Evolutionary conservation across 1,140 invertebrate genomes (phyloP).

Genomic region (Drosophila kurseongensis): DNA sequence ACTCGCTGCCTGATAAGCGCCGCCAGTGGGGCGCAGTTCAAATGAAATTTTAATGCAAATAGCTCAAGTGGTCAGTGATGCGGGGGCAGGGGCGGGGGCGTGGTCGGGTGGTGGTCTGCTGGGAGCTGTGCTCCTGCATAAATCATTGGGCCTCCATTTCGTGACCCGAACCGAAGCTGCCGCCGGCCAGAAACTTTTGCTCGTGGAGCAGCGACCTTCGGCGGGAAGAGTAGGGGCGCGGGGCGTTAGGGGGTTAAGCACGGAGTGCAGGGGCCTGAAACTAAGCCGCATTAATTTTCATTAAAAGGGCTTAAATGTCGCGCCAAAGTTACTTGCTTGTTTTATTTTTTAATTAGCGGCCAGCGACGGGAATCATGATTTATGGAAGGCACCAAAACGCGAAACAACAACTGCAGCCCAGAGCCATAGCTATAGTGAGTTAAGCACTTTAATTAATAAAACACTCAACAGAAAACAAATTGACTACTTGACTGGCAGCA

Average conservation of each 20-base stretch:
- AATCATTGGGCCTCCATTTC: slow-evolving; percentile 63
- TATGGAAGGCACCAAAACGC: slow-evolving; percentile 59
- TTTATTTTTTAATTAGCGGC: slow-evolving; percentile 78
- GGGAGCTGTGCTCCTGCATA: slow-evolving; percentile 62
- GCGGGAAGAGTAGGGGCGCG: neutral
- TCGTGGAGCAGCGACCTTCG: slow-evolving; percentile 57
- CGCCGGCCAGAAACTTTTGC: slow-evolving; percentile 62
- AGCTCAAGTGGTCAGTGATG: slow-evolving; percentile 57
- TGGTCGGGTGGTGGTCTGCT: neutral
- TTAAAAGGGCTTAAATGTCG: slow-evolving; percentile 78
- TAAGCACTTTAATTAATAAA: slow-evolving; percentile 82
- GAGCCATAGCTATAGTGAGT: slow-evolving; percentile 34
- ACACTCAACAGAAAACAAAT: slow-evolving; percentile 77
- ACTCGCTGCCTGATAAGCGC: slow-evolving; percentile 49
- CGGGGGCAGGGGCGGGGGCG: too few relatives aligned
- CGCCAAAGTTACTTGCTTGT: slow-evolving; percentile 72
- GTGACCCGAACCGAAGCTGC: slow-evolving; percentile 47
- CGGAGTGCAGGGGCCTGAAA: slow-evolving; percentile 18
- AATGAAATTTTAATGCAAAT: slow-evolving; percentile 78
- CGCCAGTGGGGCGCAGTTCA: slow-evolving; percentile 28
- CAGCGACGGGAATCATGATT: slow-evolving; percentile 59
- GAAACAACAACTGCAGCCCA: slow-evolving; percentile 28
- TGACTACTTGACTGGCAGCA: slow-evolving; percentile 60
- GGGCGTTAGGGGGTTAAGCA: neutral
- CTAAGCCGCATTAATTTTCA: slow-evolving; percentile 78